Evolutionary conservation across 2,797 vertebrate species (phyloP).

Genomic region (Yasuhikotakia modesta): DNA sequence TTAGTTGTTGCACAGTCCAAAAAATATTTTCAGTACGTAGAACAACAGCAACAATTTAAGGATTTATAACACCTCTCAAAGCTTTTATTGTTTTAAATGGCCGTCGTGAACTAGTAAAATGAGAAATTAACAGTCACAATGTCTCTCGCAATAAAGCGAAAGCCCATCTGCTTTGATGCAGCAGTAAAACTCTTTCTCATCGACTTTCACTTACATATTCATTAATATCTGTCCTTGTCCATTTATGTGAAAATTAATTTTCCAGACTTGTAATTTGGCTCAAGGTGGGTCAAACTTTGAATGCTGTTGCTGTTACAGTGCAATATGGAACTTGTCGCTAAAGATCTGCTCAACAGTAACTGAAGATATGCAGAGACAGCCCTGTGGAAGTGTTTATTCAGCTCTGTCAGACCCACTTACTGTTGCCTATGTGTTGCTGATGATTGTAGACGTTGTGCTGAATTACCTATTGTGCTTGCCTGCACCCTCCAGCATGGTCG

Average conservation of each 20-base stretch:
- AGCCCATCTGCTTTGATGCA: not conserved
- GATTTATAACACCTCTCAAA: conserved; percentile 31
- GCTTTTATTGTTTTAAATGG: conserved; percentile 13
- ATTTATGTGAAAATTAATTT: conserved; percentile 13
- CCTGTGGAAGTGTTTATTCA: conserved; percentile 56
- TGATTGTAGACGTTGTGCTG: conserved; percentile 51
- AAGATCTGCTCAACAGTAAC: conserved; percentile 36
- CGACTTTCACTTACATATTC: conserved; percentile 22
- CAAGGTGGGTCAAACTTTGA: conserved; percentile 38
- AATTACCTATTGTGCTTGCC: conserved; percentile 58
- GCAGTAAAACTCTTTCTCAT: conserved; percentile 12
- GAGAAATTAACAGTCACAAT: not conserved
- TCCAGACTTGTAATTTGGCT: conserved; percentile 29
- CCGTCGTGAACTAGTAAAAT: conserved; percentile 12
- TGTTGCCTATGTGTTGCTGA: conserved; percentile 32
- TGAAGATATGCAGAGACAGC: conserved; percentile 42
- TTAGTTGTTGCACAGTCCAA: not conserved
- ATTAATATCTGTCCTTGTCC: conserved; percentile 15
- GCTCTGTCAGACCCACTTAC: conserved; percentile 54
- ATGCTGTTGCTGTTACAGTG: conserved; percentile 32
- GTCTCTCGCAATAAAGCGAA: conserved; percentile 3
- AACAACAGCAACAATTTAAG: conserved; percentile 1
- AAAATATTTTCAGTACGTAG: not conserved
- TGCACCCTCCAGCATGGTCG: conserved; percentile 34
- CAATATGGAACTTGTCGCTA: conserved; percentile 46